Percentiles rank a stretch among this genome's conserved stretches.
These are phyloP conservation scores for Formica aserva DNA, from an alignment of 2,888 invertebrate genomes.

Conservation along the genomic window DNA sequence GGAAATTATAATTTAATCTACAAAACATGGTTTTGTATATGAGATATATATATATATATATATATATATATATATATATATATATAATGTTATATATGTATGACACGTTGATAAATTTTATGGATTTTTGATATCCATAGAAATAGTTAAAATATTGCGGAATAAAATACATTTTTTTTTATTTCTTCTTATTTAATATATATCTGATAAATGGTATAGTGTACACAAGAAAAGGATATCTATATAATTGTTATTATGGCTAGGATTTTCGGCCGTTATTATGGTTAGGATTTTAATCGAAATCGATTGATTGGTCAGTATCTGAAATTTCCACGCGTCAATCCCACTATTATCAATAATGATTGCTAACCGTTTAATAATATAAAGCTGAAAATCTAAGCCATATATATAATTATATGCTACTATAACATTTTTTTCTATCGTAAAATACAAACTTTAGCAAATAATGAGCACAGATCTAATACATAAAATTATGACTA, in stretches of 20 bases:
- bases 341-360: background rate
- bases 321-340: background rate
- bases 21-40: slow-evolving; percentile 23
- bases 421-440: background rate
- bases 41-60: background rate
- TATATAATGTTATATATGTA: too few species aligned
- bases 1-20: slow-evolving; percentile 63
- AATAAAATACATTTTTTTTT: background rate
- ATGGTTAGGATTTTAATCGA: slow-evolving; percentile 14
- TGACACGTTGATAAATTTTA: background rate
- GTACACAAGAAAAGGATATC: slow-evolving; percentile 22
- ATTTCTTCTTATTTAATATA: slow-evolving; percentile 22
- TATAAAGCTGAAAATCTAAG: slow-evolving; percentile 14
- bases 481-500: background rate
- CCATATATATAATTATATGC: background rate
- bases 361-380: background rate
- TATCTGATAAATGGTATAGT: slow-evolving; percentile 25
- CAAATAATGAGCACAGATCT: background rate
- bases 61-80: too few species aligned
- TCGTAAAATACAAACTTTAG: slow-evolving; percentile 18
- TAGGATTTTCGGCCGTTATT: slow-evolving; percentile 27
- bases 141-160: background rate
- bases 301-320: background rate
- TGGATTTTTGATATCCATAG: background rate
- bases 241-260: slow-evolving; percentile 12